Conservation (phyloP, 1,140 invertebrate species). For the Leptinotarsa undecemlineata region DNA sequence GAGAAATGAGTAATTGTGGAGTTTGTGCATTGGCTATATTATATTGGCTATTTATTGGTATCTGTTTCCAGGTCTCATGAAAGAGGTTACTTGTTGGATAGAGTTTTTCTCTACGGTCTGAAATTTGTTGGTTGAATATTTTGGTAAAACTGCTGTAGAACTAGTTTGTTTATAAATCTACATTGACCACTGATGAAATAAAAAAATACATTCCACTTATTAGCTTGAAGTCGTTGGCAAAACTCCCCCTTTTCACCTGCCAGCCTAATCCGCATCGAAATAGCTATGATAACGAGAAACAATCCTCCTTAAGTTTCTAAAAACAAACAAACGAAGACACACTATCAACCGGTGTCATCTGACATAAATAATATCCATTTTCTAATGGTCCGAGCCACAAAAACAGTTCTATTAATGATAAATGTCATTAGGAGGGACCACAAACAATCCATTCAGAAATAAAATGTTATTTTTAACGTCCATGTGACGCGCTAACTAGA, state of each 20-base stretch:
- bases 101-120: no score
- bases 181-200: no score
- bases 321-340: conserved; percentile 20
- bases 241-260: not conserved
- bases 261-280: not conserved
- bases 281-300: not conserved
- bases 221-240: no score
- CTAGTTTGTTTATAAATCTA: no score
- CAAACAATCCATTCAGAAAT: conserved; percentile 27
- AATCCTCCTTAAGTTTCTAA: not conserved
- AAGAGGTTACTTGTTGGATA: no score
- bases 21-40: no score
- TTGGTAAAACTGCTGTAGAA: no score
- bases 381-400: conserved; percentile 23
- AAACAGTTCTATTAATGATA: conserved; percentile 32
- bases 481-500: conserved; percentile 36
- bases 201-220: no score
- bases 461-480: conserved; percentile 33
- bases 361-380: conserved; percentile 18
- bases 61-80: no score
- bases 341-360: conserved; percentile 20
- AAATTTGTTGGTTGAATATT: no score
- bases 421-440: conserved; percentile 33
- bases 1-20: no score
- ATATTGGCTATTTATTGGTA: no score